phyloP scores from a whole-genome alignment of 1,140 invertebrate species.

The Physella acuta region DNA sequence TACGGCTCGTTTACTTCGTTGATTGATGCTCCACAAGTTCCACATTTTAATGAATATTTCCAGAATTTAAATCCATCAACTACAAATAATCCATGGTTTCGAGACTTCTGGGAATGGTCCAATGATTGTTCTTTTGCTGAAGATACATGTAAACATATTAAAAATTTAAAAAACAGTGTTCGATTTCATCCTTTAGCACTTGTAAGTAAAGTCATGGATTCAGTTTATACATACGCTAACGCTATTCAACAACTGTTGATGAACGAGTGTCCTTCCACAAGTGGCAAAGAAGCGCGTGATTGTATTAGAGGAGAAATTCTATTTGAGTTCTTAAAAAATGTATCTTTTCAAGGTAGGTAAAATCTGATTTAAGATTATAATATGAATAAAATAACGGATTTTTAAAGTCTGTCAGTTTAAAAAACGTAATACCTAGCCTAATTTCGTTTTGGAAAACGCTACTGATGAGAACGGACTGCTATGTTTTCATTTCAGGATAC shows the following conservation, averaged over 20 bases:
- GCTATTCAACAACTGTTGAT: conserved; percentile 8
- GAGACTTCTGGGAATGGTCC: conserved; percentile 17
- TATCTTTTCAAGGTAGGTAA: conserved; percentile 13
- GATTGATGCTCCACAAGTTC: not conserved
- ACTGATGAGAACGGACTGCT: too few relatives aligned
- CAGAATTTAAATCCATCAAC: not conserved
- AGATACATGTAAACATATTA: conserved; percentile 7
- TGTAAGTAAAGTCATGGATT: conserved; percentile 9
- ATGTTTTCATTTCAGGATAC: conserved; percentile 7
- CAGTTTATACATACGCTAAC: conserved; percentile 15
- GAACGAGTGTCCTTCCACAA: not conserved
- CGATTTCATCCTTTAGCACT: not conserved
- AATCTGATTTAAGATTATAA: too few relatives aligned
- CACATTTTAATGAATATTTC: conserved; percentile 14
- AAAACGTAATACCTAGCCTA: too few relatives aligned
- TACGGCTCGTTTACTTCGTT: conserved; percentile 10
- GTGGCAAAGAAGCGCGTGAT: conserved; percentile 1
- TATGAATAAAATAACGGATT: too few relatives aligned
- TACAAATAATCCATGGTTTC: conserved; percentile 15
- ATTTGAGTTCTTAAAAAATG: conserved; percentile 47
- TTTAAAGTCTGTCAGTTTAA: too few relatives aligned
- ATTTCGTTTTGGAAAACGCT: too few relatives aligned
- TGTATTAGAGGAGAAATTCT: conserved; percentile 9
- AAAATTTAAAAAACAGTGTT: not conserved
- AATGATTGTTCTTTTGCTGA: conserved; percentile 13